Conservation (phyloP, 2,888 invertebrate genomes). For the Aleiodes alternator region DNA sequence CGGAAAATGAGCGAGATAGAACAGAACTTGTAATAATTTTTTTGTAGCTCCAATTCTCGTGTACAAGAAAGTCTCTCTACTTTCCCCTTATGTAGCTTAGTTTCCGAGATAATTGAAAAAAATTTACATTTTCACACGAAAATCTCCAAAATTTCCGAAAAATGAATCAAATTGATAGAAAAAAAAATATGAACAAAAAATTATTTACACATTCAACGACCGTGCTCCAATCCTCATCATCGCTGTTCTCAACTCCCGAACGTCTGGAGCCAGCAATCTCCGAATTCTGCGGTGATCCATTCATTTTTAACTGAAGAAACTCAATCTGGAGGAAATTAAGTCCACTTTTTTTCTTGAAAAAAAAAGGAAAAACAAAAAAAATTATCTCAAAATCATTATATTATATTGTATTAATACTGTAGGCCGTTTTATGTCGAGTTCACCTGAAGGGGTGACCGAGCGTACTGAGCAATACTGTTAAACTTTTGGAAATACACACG, state of each 20-base stretch:
- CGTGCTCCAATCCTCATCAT: constrained; percentile 74
- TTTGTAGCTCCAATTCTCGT: no score
- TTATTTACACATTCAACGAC: constrained; percentile 72
- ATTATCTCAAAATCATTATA: background rate
- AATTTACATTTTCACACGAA: no score
- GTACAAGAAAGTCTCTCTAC: no score
- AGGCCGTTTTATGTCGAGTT: constrained; percentile 23
- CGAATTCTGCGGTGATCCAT: constrained; percentile 69
- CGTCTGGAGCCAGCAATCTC: constrained; percentile 60
- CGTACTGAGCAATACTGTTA: constrained; percentile 16
- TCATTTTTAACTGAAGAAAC: constrained; percentile 60
- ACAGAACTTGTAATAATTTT: no score
- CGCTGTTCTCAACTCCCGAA: constrained; percentile 68
- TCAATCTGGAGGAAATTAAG: constrained; percentile 1
- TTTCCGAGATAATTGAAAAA: no score
- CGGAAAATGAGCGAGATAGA: no score
- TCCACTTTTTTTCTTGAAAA: background rate
- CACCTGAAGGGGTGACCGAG: constrained; percentile 9
- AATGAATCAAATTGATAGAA: background rate
- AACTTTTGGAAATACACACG: background rate
- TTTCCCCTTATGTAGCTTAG: no score
- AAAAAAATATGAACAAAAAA: background rate
- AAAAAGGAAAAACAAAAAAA: background rate
- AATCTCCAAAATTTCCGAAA: no score
- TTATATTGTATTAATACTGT: background rate